These are phyloP conservation scores for Pygocentrus nattereri DNA, from an alignment of 2,797 vertebrate species.

Conservation along the genomic window DNA sequence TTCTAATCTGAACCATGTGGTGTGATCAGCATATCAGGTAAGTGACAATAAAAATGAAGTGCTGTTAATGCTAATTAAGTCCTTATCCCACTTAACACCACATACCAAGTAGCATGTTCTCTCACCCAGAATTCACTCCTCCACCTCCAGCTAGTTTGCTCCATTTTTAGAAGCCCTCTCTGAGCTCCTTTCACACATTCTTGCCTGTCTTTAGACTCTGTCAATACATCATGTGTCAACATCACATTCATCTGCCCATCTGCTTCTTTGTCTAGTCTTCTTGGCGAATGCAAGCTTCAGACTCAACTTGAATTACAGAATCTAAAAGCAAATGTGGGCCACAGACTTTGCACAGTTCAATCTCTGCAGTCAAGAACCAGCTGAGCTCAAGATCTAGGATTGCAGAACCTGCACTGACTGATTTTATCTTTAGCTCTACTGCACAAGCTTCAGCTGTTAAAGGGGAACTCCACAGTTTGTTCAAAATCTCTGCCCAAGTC, in stretches of 20 bases:
- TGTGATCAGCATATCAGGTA: neutral
- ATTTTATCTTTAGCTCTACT: neutral
- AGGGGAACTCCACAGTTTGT: too few relatives aligned
- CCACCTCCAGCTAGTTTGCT: neutral
- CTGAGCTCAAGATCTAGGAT: neutral
- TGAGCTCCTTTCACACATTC: neutral
- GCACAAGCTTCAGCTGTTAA: neutral
- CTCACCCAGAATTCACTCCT: neutral
- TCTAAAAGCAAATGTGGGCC: neutral
- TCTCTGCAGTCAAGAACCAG: neutral
- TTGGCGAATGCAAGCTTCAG: neutral
- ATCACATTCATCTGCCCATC: neutral
- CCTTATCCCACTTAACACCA: neutral
- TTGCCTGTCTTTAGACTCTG: neutral
- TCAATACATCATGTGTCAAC: neutral
- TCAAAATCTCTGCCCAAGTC: too few relatives aligned
- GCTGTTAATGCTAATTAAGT: neutral
- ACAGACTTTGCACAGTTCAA: neutral
- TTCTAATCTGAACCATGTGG: neutral
- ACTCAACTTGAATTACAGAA: neutral
- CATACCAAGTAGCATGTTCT: too few relatives aligned
- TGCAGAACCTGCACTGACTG: neutral
- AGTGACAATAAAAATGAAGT: neutral
- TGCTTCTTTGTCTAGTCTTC: conserved; percentile 17
- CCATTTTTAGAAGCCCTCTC: neutral